phyloP scores from a whole-genome alignment of 2,797 vertebrate genomes.

The Remorina albescens region DNA sequence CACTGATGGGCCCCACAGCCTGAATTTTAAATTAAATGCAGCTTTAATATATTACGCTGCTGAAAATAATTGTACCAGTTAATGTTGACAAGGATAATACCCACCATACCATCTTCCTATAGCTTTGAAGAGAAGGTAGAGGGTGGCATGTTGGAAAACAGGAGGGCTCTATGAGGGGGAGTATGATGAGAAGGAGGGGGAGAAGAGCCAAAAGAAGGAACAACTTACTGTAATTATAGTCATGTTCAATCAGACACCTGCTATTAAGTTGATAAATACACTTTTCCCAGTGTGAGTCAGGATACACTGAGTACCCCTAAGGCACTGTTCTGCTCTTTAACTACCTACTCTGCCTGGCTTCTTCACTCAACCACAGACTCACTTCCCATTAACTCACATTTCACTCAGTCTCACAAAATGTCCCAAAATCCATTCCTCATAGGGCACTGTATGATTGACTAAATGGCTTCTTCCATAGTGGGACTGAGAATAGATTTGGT shows the following conservation, averaged over 20 bases:
- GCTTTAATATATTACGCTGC: constrained; percentile 24
- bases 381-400: constrained; percentile 85
- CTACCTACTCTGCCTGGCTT: constrained; percentile 74
- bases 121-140: constrained; percentile 51
- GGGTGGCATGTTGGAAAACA: constrained; percentile 56
- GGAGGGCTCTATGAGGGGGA: constrained; percentile 46
- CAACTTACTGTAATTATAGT: constrained; percentile 87
- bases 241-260: constrained; percentile 89
- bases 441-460: constrained; percentile 72
- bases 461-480: constrained; percentile 70
- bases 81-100: constrained; percentile 43
- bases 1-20: not conserved
- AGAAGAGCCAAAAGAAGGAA: constrained; percentile 76
- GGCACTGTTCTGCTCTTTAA: constrained; percentile 81
- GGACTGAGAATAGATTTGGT: constrained; percentile 65
- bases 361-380: constrained; percentile 75
- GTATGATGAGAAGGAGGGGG: constrained; percentile 64
- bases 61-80: constrained; percentile 40
- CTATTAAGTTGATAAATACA: constrained; percentile 90
- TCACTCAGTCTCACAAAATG: constrained; percentile 81
- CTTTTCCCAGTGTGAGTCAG: constrained; percentile 86
- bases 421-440: constrained; percentile 73
- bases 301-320: constrained; percentile 84
- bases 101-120: constrained; percentile 31
- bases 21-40: constrained; percentile 24